A percentile compares a stretch with the other conserved stretches of the same genome.
phyloP scores from a whole-genome alignment of 2,113 vertebrate genomes.

The Hepsetus odoe region DNA sequence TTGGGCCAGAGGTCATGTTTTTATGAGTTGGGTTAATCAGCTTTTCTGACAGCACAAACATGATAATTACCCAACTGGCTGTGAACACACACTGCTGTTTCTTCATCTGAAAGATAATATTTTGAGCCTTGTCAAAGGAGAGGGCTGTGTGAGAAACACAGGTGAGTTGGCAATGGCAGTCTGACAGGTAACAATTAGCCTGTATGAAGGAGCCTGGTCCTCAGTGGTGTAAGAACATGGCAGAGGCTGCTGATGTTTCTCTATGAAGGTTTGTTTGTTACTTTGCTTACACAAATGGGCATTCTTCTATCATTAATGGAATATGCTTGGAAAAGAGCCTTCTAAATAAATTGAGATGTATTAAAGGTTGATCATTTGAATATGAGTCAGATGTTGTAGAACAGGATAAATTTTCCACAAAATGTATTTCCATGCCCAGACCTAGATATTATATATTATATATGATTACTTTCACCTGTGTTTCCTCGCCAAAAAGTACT shows the following conservation, averaged over 20 bases:
- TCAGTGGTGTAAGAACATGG: slow-evolving; percentile 22
- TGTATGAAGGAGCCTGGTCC: slow-evolving; percentile 7
- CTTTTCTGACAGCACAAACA: slow-evolving; percentile 48
- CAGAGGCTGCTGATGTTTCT: not conserved
- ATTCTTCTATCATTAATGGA: slow-evolving; percentile 13
- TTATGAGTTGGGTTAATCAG: slow-evolving; percentile 45
- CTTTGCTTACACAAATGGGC: not conserved
- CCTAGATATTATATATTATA: too few species aligned
- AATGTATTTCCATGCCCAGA: too few species aligned
- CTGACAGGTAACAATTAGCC: slow-evolving; percentile 53
- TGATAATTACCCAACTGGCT: slow-evolving; percentile 48
- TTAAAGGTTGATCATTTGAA: too few species aligned
- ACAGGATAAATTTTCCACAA: too few species aligned
- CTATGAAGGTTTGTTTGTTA: slow-evolving; percentile 8
- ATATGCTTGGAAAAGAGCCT: not conserved
- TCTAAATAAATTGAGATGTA: not conserved
- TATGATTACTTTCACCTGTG: too few species aligned
- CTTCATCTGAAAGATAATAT: slow-evolving; percentile 48
- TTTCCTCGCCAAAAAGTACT: too few species aligned
- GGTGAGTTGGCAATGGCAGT: slow-evolving; percentile 37
- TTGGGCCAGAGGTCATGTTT: slow-evolving; percentile 52
- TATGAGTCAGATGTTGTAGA: not conserved
- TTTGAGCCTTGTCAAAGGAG: slow-evolving; percentile 42
- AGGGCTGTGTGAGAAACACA: slow-evolving; percentile 37
- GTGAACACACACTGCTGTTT: slow-evolving; percentile 15